phyloP scores from a whole-genome alignment of 23 tunicate species.

The Styela plicata region DNA sequence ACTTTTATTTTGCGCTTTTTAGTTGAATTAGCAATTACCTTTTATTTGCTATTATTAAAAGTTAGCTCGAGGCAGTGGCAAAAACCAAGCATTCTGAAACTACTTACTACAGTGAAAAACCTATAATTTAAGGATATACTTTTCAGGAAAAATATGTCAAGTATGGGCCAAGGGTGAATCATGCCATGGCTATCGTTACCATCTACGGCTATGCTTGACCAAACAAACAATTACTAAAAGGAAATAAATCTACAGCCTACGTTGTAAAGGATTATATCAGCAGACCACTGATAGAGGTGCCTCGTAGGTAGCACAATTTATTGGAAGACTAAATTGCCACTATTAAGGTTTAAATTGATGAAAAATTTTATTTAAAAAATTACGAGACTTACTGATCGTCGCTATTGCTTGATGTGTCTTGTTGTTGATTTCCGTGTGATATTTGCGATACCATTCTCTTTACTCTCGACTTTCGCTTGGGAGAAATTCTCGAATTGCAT shows the following conservation, averaged over 20 bases:
- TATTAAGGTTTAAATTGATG: too few relatives aligned
- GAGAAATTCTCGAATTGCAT: conserved; percentile 76
- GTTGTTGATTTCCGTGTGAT: conserved; percentile 73
- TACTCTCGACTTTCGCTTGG: conserved; percentile 84
- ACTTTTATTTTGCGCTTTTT: too few relatives aligned
- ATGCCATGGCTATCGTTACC: too few relatives aligned
- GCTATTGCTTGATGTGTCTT: conserved; percentile 81
- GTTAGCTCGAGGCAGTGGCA: background rate
- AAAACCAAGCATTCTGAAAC: background rate
- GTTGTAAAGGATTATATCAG: background rate
- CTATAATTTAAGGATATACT: background rate
- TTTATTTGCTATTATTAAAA: background rate
- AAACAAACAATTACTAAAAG: too few relatives aligned
- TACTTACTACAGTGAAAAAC: background rate
- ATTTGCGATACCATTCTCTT: conserved; percentile 78
- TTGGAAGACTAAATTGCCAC: background rate
- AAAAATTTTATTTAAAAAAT: too few relatives aligned
- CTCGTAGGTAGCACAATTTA: background rate
- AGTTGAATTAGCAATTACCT: too few relatives aligned
- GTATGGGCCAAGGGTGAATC: too few relatives aligned
- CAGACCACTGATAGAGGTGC: background rate
- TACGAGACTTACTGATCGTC: conserved; percentile 68
- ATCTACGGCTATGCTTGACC: too few relatives aligned
- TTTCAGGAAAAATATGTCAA: too few relatives aligned
- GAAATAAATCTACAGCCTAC: background rate